Base-by-base conservation (phyloP, 2,113 vertebrate species). In the Xenopus laevis region DNA sequence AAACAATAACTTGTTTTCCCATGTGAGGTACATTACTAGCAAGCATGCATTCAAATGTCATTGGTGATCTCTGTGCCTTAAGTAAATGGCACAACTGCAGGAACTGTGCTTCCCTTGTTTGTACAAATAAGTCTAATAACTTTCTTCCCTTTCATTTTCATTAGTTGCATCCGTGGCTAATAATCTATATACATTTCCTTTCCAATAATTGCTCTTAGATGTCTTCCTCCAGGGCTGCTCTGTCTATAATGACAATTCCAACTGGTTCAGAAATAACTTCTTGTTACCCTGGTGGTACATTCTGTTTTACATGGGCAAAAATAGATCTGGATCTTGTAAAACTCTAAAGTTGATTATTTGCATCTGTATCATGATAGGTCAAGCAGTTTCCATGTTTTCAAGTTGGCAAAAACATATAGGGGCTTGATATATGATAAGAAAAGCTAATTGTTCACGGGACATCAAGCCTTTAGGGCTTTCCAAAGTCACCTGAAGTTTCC, bases 111-210 rank as follows among this genome's bases (percentile, higher is more conserved):
- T 55, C 9, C 15, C 53, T 55, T n/a, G 15, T 60, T 60, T 27
- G 47, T 67, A 70, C 67, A 68, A 62, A 64, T 27, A 1, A 57
- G 46, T 10, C 60, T 70, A 74, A 77, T 76, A 77, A 68, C 66
- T 77, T 77, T 53, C 64, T 77, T 77, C 57, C 67, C 67, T 77
- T 69, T 77, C 69, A 77, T 64, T 70, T 47, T 77, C 67, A 77
- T 77, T 77, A 77, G 46, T 70, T 57, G 59, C 68, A 70, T 77
- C 74, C 60, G 59, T 23, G 60, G 23, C 45, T 70, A 58, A 44
- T 70, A 77, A 77, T 64, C 74, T 77, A 77, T 77, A 70, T 62
- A 58, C 67, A 70, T 77, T 77, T 77, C 67, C 74, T 70, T 63
- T 77, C 67, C 74, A 77, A 70, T 70, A 77, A 77, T 64, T 77